Conservation (phyloP, 1,140 invertebrate species). For the Lordiphosa stackelbergi region DNA sequence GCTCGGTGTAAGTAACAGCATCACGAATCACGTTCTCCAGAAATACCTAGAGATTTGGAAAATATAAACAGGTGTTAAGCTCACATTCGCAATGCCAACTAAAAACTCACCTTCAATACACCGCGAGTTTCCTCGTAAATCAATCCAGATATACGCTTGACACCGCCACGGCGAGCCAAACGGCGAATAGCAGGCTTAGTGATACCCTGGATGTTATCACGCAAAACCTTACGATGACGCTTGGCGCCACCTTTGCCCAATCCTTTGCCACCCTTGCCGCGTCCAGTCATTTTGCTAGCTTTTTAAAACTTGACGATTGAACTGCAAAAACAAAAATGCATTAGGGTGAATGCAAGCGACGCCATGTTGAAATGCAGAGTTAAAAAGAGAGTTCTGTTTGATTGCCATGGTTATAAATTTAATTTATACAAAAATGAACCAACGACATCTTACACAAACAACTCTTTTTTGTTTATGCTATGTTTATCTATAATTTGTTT, state of each 20-base stretch:
- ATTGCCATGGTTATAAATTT: not conserved
- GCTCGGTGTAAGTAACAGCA: conserved; percentile 90
- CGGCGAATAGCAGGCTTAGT: conserved; percentile 77
- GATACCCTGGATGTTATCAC: conserved; percentile 88
- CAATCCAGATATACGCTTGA: conserved; percentile 86
- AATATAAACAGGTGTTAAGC: conserved; percentile 3
- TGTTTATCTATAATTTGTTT: conserved; percentile 1
- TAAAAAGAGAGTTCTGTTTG: not conserved
- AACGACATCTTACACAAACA: too few relatives aligned
- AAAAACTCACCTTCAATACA: conserved; percentile 84
- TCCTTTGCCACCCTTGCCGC: conserved; percentile 84
- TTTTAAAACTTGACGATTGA: conserved; percentile 15
- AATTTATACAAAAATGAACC: not conserved
- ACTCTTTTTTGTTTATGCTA: not conserved
- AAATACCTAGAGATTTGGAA: conserved; percentile 82
- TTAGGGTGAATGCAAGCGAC: conserved; percentile 1
- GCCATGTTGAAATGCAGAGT: conserved; percentile 32
- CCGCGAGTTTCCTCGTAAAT: conserved; percentile 86
- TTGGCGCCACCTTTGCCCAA: conserved; percentile 84
- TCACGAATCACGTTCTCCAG: conserved; percentile 90
- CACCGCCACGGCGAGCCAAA: conserved; percentile 86
- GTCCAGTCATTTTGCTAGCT: conserved; percentile 79
- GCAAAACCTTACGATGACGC: conserved; percentile 83
- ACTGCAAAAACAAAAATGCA: conserved; percentile 11
- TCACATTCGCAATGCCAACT: conserved; percentile 74